A percentile compares a stretch with the other conserved stretches of the same genome.
phyloP scores from a whole-genome alignment of 2,888 invertebrate genomes.

The Doris montereyensis region DNA sequence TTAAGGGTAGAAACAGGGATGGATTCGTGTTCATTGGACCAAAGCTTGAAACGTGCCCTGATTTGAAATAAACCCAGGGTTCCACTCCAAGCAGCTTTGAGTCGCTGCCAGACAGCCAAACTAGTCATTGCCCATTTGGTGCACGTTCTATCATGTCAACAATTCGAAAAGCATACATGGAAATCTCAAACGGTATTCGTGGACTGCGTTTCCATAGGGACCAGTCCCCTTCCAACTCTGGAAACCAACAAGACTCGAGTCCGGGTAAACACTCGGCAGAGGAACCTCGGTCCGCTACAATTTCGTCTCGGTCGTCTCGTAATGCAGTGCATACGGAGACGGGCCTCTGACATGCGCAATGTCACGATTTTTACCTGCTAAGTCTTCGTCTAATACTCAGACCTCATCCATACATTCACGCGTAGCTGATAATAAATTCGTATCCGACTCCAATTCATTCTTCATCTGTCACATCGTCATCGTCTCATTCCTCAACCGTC shows the following conservation, averaged over 20 bases:
- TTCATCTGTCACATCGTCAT: neutral
- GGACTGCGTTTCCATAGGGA: constrained; percentile 66
- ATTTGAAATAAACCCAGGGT: no score
- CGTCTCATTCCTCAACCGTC: no score
- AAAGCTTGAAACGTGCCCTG: no score
- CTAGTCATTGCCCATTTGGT: no score
- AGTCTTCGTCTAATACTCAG: neutral
- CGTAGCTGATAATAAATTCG: neutral
- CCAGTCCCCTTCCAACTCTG: constrained; percentile 44
- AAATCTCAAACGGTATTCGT: constrained; percentile 71
- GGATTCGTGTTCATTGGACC: no score
- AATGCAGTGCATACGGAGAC: neutral
- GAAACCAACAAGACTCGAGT: constrained; percentile 8
- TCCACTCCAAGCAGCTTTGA: no score
- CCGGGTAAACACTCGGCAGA: neutral
- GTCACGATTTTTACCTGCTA: constrained; percentile 8
- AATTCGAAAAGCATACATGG: constrained; percentile 70
- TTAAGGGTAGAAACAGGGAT: no score
- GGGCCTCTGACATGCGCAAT: neutral
- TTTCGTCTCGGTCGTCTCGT: neutral
- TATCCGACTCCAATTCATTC: neutral
- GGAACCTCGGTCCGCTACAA: neutral
- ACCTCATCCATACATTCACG: neutral
- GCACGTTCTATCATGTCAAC: constrained; percentile 65
- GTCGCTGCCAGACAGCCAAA: no score